phyloP scores from a whole-genome alignment of 2,113 vertebrate genomes.

The Mugil cephalus region DNA sequence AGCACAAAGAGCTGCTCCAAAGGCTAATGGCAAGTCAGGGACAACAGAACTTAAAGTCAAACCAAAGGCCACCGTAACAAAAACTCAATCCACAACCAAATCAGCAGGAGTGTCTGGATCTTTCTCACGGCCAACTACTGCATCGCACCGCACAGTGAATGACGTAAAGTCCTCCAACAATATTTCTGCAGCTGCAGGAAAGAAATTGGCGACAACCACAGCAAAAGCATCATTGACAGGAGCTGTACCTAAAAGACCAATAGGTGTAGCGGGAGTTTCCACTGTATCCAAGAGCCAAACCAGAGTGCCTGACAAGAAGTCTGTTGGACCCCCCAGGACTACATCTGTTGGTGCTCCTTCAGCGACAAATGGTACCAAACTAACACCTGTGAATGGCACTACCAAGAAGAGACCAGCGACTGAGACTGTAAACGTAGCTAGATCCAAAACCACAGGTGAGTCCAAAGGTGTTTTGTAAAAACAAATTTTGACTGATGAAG shows the following conservation, averaged over 20 bases:
- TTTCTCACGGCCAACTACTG: slow-evolving; percentile 40
- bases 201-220: neutral
- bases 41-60: slow-evolving; percentile 62
- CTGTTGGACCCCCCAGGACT: slow-evolving; percentile 46
- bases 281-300: slow-evolving; percentile 48
- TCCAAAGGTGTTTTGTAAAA: neutral
- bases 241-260: slow-evolving; percentile 58
- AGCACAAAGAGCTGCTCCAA: slow-evolving; percentile 20
- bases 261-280: slow-evolving; percentile 34
- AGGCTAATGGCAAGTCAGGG: slow-evolving; percentile 54
- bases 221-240: slow-evolving; percentile 26
- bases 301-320: slow-evolving; percentile 71
- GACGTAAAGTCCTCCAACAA: slow-evolving; percentile 51
- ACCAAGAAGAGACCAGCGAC: slow-evolving; percentile 56
- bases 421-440: slow-evolving; percentile 49
- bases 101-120: slow-evolving; percentile 37
- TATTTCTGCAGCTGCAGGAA: slow-evolving; percentile 17
- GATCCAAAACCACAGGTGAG: slow-evolving; percentile 76
- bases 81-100: slow-evolving; percentile 39
- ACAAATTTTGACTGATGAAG: neutral
- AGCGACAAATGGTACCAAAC: slow-evolving; percentile 63
- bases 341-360: slow-evolving; percentile 46
- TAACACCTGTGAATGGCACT: slow-evolving; percentile 19
- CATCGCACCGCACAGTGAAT: slow-evolving; percentile 51
- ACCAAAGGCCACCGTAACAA: slow-evolving; percentile 53